These are phyloP conservation scores for Lathamus discolor DNA, from an alignment of 2,113 vertebrate genomes.

Conservation along the genomic window DNA sequence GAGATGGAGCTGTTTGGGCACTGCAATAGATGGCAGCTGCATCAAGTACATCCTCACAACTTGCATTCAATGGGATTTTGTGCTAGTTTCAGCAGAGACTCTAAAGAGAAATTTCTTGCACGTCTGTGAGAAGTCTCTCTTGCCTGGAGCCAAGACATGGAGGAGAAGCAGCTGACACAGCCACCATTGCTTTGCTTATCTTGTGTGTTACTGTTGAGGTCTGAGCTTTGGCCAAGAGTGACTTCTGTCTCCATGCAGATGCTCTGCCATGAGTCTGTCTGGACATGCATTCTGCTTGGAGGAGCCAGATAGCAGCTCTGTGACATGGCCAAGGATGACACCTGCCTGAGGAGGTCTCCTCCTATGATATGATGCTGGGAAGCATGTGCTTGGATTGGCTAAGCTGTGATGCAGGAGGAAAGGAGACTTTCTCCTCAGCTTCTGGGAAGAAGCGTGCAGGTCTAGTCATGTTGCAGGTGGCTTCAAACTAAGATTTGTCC, in stretches of 20 bases:
- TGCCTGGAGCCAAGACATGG: not conserved
- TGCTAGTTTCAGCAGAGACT: not conserved
- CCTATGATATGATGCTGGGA: fast-evolving
- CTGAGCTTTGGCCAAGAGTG: not conserved
- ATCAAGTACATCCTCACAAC: not conserved
- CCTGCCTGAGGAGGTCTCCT: not conserved
- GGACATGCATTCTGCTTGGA: not conserved
- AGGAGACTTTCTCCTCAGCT: not conserved
- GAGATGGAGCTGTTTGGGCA: not conserved
- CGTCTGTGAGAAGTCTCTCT: not conserved
- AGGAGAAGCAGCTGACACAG: not conserved
- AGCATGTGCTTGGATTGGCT: not conserved
- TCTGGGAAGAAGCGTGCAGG: not conserved
- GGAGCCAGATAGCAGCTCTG: not conserved
- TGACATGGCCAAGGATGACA: not conserved
- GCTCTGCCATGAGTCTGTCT: not conserved
- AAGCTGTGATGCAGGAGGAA: not conserved
- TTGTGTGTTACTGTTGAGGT: not conserved
- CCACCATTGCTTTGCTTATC: not conserved
- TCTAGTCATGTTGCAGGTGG: not conserved
- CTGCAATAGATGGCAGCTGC: not conserved
- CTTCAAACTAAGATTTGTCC: not conserved
- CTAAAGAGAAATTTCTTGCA: not conserved
- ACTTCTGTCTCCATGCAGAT: not conserved
- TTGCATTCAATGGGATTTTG: not conserved